Base-by-base conservation (phyloP, 2,888 invertebrate species). In the Caenorhabditis sulstoni region DNA sequence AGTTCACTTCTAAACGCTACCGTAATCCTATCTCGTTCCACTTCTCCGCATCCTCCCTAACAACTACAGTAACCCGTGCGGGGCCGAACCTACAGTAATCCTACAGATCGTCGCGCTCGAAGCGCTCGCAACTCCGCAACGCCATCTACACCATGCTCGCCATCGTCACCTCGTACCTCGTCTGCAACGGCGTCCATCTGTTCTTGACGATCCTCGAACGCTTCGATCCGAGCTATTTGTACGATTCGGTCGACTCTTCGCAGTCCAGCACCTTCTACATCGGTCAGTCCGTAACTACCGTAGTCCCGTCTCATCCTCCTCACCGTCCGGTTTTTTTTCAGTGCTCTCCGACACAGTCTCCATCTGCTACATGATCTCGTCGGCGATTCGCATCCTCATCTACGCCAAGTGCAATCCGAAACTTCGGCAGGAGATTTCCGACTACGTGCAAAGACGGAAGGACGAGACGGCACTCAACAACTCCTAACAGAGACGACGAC, bases 321-420 rank as follows among this genome's bases (percentile, higher is more conserved):
- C 29, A 29, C 29, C 29, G 29, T 7, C 29, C 29, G 7, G n/a
- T n/a, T n/a, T 29, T 7, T 29, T 29, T 29, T 59, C 61, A 83
- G 81, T 81, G 12, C 75, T 86, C 18, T 86, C 86, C 12, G 86
- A 86, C 45, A 77, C 81, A 5, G 86, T 86, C n/a, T 81, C 81
- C 44, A 84, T 85, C 44, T 81, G 75, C 57, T 86, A 86, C 62
- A 83, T 86, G 85, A 75, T 85, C 29, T 79, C 83, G 7, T 86
- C 86, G 14, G 85, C 84, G 9, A 76, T 84, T 50, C 80, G 86
- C 9, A 82, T 86, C 22, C 71, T 86, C 55, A 86, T 86, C 58
- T 86, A 86, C 58, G 77, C 81, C 23, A 86, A 86, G 39, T 86
- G 86, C 66, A 86, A 86, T 68, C 82, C 84, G 35, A 86, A 85